Evolutionary conservation across 2,113 vertebrate species (phyloP), one percentile per base, ranked within the genome.

Genomic region (Brachyistius frenatus): DNA sequence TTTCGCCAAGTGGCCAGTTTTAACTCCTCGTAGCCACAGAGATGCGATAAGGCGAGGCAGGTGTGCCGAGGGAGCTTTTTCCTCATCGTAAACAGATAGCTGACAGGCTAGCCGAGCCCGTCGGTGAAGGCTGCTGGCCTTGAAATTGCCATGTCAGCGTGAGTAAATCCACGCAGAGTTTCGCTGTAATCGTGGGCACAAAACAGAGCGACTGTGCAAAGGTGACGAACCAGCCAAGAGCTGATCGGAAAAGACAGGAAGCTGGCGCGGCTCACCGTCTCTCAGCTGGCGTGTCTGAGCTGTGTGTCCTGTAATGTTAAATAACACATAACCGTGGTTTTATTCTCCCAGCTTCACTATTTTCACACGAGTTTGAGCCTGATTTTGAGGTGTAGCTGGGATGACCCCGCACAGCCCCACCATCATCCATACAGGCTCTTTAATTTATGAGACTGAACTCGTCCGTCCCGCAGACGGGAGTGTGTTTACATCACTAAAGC

Each of bases 61-160:
- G 91, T 92, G 89, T 86, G 84, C 37, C 69, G 33, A 77, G 5
- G 14, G 47, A 68, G 50, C 36, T 41, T 66, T 75, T 69, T 81
- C 58, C 76, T 67, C 73, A 75, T 36, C 80, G 76, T 81, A 81
- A 83, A 86, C 57, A 86, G 68, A 86, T 90, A 91, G 87, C 90
- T 46, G 80, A 35, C 72, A 47, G 75, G 89, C 89, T 91, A 91
- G 84, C 66, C 49, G 80, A 84, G 76, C 44, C 39, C 23, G 23
- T 23, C 36, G 30, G 0, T 50, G 7, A 52, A 61, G 80, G 80
- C 64, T 80, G 56, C 13, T 83, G 82, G 79, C 82, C 81, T 70
- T 57, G 56, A 57, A 69, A 61, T 58, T 46, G 57, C 41, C 3
- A n/a, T 81, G 75, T 81, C 84, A 83, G 73, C 52, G 37, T 47